A percentile compares a stretch with the other conserved stretches of the same genome.
Evolutionary conservation across 2,888 invertebrate genomes (phyloP).

Genomic region (Tiphia femorata): DNA sequence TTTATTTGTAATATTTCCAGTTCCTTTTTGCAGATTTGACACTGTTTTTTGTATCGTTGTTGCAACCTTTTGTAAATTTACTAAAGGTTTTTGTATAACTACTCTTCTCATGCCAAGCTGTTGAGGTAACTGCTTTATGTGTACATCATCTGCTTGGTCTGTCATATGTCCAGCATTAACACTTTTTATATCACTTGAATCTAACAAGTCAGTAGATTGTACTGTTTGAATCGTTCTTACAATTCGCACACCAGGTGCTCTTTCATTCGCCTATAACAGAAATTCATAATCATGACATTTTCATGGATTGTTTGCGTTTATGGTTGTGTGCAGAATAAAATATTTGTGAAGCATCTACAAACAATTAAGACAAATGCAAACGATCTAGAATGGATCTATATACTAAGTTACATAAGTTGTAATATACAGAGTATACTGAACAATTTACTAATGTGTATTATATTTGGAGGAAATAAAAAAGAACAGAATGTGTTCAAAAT

Average conservation of each 20-base stretch:
- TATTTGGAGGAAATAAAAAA: constrained; percentile 44
- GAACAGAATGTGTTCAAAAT: constrained; percentile 48
- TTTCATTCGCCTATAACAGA: constrained; percentile 50
- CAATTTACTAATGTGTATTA: background rate
- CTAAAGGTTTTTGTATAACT: constrained; percentile 55
- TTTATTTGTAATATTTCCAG: constrained; percentile 22
- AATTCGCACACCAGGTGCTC: constrained; percentile 48
- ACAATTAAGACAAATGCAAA: constrained; percentile 1
- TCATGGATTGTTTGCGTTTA: background rate
- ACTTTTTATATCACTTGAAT: constrained; percentile 24
- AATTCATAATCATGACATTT: constrained; percentile 8
- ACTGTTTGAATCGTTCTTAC: constrained; percentile 51
- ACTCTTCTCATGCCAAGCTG: constrained; percentile 50
- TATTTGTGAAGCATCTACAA: no score
- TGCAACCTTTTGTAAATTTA: constrained; percentile 44
- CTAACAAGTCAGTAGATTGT: constrained; percentile 36
- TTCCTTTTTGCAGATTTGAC: constrained; percentile 50
- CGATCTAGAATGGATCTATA: background rate
- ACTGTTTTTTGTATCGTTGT: constrained; percentile 54
- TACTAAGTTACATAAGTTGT: background rate
- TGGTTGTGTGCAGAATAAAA: background rate
- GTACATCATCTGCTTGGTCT: constrained; percentile 28
- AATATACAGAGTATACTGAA: background rate
- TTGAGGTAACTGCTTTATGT: constrained; percentile 24
- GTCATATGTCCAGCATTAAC: constrained; percentile 10